phyloP scores from a whole-genome alignment of 1,140 invertebrate species.

The Anastatus disparis region DNA sequence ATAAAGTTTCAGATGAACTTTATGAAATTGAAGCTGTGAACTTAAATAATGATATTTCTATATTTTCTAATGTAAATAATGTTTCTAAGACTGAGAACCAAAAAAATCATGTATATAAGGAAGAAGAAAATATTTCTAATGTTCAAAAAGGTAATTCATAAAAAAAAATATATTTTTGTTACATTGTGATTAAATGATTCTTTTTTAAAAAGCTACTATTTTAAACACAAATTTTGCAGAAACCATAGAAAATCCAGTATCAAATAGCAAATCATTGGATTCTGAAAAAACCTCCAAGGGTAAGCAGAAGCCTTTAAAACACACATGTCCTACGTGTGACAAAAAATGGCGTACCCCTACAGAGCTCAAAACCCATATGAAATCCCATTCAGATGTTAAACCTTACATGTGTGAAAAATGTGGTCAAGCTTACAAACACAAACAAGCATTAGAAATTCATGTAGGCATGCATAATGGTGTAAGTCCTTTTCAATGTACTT shows the following conservation, averaged over 20 bases:
- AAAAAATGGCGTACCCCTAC: slow-evolving; percentile 59
- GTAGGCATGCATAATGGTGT: slow-evolving; percentile 76
- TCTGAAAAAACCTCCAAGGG: slow-evolving; percentile 43
- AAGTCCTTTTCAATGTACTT: slow-evolving; percentile 77
- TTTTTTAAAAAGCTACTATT: slow-evolving; percentile 1
- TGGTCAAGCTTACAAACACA: slow-evolving; percentile 75
- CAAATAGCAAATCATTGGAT: slow-evolving; percentile 32
- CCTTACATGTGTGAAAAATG: slow-evolving; percentile 72
- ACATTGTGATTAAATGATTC: not conserved
- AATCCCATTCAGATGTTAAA: slow-evolving; percentile 60
- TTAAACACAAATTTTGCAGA: slow-evolving; percentile 6
- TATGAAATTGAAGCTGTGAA: no score
- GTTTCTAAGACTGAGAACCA: not conserved
- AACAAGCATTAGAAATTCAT: slow-evolving; percentile 73
- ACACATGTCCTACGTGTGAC: slow-evolving; percentile 58
- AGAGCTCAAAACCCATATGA: slow-evolving; percentile 63
- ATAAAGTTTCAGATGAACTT: not conserved
- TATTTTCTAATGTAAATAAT: slow-evolving; percentile 16
- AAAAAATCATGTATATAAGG: not conserved
- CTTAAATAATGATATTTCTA: not conserved
- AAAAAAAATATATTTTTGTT: not conserved
- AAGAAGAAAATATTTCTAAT: not conserved
- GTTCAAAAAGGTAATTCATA: slow-evolving; percentile 19
- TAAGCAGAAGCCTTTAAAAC: slow-evolving; percentile 46
- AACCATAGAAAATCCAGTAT: not conserved